Evolutionary conservation across 2,888 invertebrate species (phyloP).

Genomic region (Biston stratarius): DNA sequence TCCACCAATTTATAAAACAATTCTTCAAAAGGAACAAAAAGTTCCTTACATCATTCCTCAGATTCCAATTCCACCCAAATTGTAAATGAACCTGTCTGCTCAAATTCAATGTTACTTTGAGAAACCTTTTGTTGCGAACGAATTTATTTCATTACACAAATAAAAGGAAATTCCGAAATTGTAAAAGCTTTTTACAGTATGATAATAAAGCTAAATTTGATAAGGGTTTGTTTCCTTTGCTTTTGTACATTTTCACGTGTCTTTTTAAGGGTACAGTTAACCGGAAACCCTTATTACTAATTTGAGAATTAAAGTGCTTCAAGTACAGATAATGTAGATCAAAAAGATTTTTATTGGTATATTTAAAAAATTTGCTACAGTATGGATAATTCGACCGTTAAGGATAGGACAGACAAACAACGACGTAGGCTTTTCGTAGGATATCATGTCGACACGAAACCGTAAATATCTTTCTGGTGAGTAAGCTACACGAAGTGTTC

Average conservation of each 20-base stretch:
- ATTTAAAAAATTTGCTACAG: too few species aligned
- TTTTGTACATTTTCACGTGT: conserved; percentile 1
- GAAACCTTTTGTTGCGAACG: conserved; percentile 21
- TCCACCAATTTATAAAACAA: conserved; percentile 11
- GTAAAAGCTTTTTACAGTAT: conserved; percentile 19
- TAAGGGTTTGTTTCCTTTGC: conserved; percentile 8
- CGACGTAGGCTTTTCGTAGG: too few species aligned
- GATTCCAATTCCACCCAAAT: conserved; percentile 17
- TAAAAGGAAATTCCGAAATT: conserved; percentile 16
- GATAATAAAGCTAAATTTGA: conserved; percentile 18
- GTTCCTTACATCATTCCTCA: conserved; percentile 9
- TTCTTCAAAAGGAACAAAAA: conserved; percentile 13
- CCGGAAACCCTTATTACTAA: neutral
- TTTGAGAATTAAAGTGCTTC: too few species aligned
- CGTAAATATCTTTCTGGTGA: neutral
- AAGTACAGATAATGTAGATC: too few species aligned
- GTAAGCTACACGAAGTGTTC: neutral
- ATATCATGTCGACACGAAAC: too few species aligned
- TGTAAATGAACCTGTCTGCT: conserved; percentile 29
- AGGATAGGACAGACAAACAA: too few species aligned
- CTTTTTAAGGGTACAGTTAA: neutral
- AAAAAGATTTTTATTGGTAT: too few species aligned
- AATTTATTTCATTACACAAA: conserved; percentile 32
- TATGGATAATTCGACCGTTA: too few species aligned
- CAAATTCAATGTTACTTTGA: conserved; percentile 18